A percentile compares a stretch with the other conserved stretches of the same genome.
Conservation (phyloP, 2,113 vertebrate species). For the Bubo scandiacus region DNA sequence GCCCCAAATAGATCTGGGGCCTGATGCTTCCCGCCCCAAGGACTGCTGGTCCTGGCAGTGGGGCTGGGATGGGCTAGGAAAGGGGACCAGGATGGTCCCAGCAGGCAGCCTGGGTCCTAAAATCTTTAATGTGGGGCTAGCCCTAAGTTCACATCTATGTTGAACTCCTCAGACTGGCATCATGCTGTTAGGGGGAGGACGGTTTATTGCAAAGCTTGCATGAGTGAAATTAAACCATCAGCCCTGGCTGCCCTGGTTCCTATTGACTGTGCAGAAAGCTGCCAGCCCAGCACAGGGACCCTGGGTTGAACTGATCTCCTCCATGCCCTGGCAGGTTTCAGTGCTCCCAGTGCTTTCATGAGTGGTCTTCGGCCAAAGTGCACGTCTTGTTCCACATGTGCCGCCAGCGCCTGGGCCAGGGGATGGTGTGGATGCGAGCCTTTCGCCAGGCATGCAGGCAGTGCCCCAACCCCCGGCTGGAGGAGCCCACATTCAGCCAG, state of each 20-base stretch:
- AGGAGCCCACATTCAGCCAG: slow-evolving; percentile 56
- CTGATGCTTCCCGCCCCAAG: neutral
- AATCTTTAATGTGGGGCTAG: neutral
- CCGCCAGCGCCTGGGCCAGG: neutral
- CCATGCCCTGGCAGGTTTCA: slow-evolving; percentile 69
- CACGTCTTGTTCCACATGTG: slow-evolving; percentile 73
- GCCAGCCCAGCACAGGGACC: neutral
- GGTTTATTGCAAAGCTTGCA: neutral
- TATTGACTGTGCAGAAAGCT: rapidly evolving
- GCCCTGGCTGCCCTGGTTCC: neutral
- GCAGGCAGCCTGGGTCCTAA: neutral
- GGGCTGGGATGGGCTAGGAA: neutral
- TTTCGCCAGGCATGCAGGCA: slow-evolving; percentile 76
- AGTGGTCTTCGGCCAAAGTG: slow-evolving; percentile 76
- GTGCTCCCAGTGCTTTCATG: slow-evolving; percentile 73
- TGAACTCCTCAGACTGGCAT: neutral
- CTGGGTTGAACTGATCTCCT: neutral
- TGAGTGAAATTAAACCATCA: neutral
- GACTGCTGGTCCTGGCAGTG: neutral
- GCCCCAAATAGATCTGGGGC: neutral
- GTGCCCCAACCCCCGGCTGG: slow-evolving; percentile 32
- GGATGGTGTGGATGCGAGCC: slow-evolving; percentile 57
- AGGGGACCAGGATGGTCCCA: neutral
- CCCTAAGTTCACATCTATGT: neutral
- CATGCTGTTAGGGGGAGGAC: neutral